These are phyloP conservation scores for Myxocyprinus asiaticus DNA, from an alignment of 2,113 vertebrate species.

Conservation along the genomic window DNA sequence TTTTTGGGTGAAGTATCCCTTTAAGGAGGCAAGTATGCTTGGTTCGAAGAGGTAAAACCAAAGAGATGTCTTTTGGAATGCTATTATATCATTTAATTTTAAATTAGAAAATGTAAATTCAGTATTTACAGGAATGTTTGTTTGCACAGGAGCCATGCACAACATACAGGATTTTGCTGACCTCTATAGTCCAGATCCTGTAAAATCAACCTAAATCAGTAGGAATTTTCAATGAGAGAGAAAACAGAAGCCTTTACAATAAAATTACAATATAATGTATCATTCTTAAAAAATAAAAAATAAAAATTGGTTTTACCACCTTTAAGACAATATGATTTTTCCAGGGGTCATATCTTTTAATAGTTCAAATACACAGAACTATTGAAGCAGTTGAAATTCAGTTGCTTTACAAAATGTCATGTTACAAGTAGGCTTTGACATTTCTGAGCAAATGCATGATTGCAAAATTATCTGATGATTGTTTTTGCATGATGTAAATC, in stretches of 20 bases:
- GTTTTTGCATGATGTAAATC: slow-evolving; percentile 4
- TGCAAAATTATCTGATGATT: slow-evolving; percentile 1
- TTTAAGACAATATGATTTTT: slow-evolving; percentile 17
- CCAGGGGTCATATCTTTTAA: neutral
- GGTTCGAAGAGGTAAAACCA: neutral
- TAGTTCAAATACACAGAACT: neutral
- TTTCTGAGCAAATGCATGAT: neutral
- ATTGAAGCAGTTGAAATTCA: too few species aligned
- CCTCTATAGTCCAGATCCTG: slow-evolving; percentile 49
- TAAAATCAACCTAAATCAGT: slow-evolving; percentile 16
- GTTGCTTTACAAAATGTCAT: neutral
- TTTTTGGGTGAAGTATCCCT: too few species aligned
- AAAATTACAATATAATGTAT: too few species aligned
- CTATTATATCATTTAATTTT: slow-evolving; percentile 61
- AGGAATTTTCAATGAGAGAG: neutral
- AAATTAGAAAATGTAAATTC: slow-evolving; percentile 69
- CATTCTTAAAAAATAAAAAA: neutral
- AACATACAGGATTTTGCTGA: slow-evolving; percentile 51
- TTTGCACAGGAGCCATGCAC: slow-evolving; percentile 59
- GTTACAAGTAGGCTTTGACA: neutral
- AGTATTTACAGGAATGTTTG: slow-evolving; percentile 67
- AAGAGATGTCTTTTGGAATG: neutral
- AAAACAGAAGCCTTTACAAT: neutral
- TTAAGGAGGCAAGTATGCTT: neutral
- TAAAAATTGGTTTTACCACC: slow-evolving; percentile 21